Base-by-base conservation (phyloP, 1,140 invertebrate genomes). In the Eupristina koningsbergeri region DNA sequence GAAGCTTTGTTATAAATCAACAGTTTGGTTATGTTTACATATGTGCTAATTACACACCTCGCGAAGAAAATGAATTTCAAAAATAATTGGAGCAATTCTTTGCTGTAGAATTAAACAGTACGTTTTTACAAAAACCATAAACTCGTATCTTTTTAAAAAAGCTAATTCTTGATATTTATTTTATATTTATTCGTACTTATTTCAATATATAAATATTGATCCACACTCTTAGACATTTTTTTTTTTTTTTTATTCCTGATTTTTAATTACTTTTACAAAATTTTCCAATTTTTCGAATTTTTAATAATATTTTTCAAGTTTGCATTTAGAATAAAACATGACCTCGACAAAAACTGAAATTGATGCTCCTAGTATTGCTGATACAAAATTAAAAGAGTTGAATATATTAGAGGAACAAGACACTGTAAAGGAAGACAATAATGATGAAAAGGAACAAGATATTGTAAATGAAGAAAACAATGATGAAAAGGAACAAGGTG, bases 21-120 rank as follows among this genome's bases (percentile, higher is more conserved):
- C 26, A 31, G 53, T 77, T 82, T 81, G 83, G 83, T 84, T 84
- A 84, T 84, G 83, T 84, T 84, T 84, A 84, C 78, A n/a, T 76
- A 45, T 61, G 29, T 8, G 19, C 29, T 39, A 36, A 50, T 73
- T 11, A 2, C 36, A 7, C n/a, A 19, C 19, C n/a, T 73, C n/a
- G 22, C 6, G 26, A 71, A 50, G 75, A 84, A 73, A 79, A 83
- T 77, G 81, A 83, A 3, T 67, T 53, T 78, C 41, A 29, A 36
- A 17, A 71, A n/a, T 36, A 34, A 64, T 45, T 47, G 47, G 47
- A 61, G 34, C 29, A 19, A 9, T 58, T 74, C 19, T 45, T 15
- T 11, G 19, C n/a, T 9, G 7, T 61, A 13, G 29, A 26, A 71
- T 39, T 75, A 41, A 84, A 67, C 29, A 39, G 29, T 41, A 71